Evolutionary conservation across 2,113 vertebrate genomes (phyloP), one percentile per base, ranked within the genome.

Genomic region (Oryzias woworae): DNA sequence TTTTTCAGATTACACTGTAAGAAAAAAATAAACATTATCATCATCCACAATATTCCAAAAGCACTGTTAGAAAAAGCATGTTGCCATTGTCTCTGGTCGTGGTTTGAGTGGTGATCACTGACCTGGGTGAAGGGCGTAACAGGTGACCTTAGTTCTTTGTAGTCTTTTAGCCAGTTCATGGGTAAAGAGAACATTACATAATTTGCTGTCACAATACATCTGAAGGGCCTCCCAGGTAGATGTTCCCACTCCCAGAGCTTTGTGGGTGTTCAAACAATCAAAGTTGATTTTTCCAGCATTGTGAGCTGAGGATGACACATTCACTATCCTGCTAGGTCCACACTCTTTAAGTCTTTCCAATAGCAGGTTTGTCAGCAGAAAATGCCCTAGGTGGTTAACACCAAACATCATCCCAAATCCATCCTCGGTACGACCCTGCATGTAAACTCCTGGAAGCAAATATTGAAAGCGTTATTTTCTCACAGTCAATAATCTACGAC

Each of bases 81-180:
- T 10, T 36, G 31, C 8, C 8, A 1, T 18, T 3, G 12, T 53
- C 28, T 51, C 17, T 56, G 24, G 48, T 7, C 26, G 14, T 17
- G 1, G n/a, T 4, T 17, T 45, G 14, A 31, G 16, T 26, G 43
- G 24, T 45, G 20, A 14, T 10, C 26, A 60, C 89, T 75, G 22
- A 98, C 96, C 97, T 93, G 97, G 96, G 73, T 98, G 94, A 15
- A 95, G 87, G 0, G 93, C 88, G 5, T 94, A 98, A 87, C 94
- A 95, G 53, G 93, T 94, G 59, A 97, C 91, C 0, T 72, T 82
- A 0, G 93, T 93, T 62, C 92, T 94, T 65, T 93, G 91, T 65
- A 98, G 89, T 0, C 78, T 87, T 5, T 89, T 92, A 80, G 95
- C 92, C 10, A 98, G 92, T 86, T 98, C 94, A 0, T 93, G 89